Percentiles rank a stretch among this genome's conserved stretches.
Evolutionary conservation across 2,888 invertebrate genomes (phyloP).

Genomic region (Cryptosula pallasiana): DNA sequence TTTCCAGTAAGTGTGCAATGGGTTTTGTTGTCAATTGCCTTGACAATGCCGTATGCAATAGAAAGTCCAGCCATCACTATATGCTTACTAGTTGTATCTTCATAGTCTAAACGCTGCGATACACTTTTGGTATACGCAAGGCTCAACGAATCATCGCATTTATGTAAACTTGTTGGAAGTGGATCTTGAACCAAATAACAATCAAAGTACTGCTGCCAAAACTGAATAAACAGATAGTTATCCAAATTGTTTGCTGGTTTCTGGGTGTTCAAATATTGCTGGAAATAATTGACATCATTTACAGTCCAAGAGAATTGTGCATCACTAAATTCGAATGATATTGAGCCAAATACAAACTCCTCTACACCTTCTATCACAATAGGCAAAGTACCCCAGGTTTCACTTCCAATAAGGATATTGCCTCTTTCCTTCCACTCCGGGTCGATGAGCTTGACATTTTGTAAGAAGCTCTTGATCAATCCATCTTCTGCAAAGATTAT

Average conservation of each 20-base stretch:
- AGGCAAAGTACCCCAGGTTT: conserved; percentile 26
- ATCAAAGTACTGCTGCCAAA: conserved; percentile 29
- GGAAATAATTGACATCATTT: conserved; percentile 26
- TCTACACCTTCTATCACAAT: conserved; percentile 24
- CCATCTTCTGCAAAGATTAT: conserved; percentile 12
- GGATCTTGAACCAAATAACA: conserved; percentile 26
- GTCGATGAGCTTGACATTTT: not conserved
- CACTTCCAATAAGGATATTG: conserved; percentile 25
- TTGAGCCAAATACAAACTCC: conserved; percentile 21
- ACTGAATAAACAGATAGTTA: conserved; percentile 27
- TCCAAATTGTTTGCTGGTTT: conserved; percentile 24
- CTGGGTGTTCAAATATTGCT: not conserved
- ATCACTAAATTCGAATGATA: conserved; percentile 26
- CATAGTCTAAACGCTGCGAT: too few relatives aligned
- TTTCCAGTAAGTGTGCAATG: too few relatives aligned
- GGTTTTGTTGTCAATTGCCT: too few relatives aligned
- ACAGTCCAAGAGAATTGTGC: not conserved
- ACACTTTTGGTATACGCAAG: too few relatives aligned
- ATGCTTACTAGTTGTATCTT: too few relatives aligned
- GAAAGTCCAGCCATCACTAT: too few relatives aligned
- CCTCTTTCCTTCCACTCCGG: not conserved
- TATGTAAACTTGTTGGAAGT: not conserved
- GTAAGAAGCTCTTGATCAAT: not conserved
- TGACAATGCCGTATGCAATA: too few relatives aligned
- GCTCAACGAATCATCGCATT: not conserved